Percentiles rank a stretch among this genome's conserved stretches.
Conservation (phyloP, 1,140 invertebrate species). For the Plodia interpunctella region DNA sequence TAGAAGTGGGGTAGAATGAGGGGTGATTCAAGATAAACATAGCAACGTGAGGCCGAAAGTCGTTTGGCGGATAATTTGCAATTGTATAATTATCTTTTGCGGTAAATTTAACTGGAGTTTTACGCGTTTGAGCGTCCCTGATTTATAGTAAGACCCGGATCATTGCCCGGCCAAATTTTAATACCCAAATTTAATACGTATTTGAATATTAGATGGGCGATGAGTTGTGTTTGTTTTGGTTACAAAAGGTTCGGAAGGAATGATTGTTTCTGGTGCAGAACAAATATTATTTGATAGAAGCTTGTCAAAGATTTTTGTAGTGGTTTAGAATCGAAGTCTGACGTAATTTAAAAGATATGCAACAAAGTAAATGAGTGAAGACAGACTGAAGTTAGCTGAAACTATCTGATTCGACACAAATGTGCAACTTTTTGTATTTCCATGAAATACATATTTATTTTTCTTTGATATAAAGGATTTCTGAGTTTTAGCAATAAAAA, state of each 20-base stretch:
- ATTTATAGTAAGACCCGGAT: slow-evolving; percentile 29
- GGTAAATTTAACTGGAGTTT: slow-evolving; percentile 58
- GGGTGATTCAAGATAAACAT: slow-evolving; percentile 72
- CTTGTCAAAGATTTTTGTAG: too few species aligned
- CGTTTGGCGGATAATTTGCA: slow-evolving; percentile 54
- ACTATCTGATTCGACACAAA: too few species aligned
- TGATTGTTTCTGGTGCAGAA: too few species aligned
- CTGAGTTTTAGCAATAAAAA: too few species aligned
- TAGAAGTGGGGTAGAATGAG: slow-evolving; percentile 55
- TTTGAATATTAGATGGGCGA: slow-evolving; percentile 3
- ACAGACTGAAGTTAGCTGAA: too few species aligned
- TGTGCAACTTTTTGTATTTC: too few species aligned
- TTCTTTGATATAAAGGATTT: too few species aligned
- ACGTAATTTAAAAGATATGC: too few species aligned
- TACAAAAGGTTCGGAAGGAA: background rate
- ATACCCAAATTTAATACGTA: slow-evolving; percentile 2
- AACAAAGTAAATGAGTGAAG: too few species aligned
- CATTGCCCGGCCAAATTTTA: slow-evolving; percentile 1
- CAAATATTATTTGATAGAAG: too few species aligned
- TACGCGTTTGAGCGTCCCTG: slow-evolving; percentile 38
- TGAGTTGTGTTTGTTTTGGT: slow-evolving; percentile 2
- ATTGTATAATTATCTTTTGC: slow-evolving; percentile 63
- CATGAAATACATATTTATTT: background rate
- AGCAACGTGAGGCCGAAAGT: slow-evolving; percentile 35
- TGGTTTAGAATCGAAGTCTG: too few species aligned